Evolutionary conservation across 2,113 vertebrate species (phyloP), one percentile per base, ranked within the genome.

Genomic region (Pogona vitticeps): DNA sequence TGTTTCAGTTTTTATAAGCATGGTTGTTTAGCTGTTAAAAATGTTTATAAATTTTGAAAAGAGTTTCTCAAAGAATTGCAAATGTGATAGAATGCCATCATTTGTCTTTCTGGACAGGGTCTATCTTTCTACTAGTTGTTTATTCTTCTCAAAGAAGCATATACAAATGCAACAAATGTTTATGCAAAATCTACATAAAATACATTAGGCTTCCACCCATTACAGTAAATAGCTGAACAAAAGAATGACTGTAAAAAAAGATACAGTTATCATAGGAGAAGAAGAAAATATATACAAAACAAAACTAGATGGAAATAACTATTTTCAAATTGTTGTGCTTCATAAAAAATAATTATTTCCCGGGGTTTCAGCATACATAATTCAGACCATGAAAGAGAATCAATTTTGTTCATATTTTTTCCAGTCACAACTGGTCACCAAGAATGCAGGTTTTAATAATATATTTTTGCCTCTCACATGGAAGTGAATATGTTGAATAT

Each of bases 11-110:
- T 67, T 6, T 67, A 10, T 1, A 67, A 88, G 80, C 13, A 46
- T 59, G 78, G 18, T 40, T 7, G 56, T 17, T 0, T 2, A 33
- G 75, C 77, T 10, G 46, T 91, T 2, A 2, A 12, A 81, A 67
- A 87, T 8, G 20, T n/a, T 61, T 61, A 18, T 42, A 42, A 33
- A 46, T 65, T 38, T 58, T 89, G 15, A 0, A 84, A 42, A 76
- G 0, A 4, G 6, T 89, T 40, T 0, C 20, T 38, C 80, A 40
- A 23, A 7, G 4, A 2, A 90, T 79, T 18, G 71, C 61, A 2
- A 84, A 82, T 42, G 40, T 86, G 71, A 14, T 17, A 59, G 89
- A 36, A 88, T 88, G 68, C 21, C 58, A 10, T 46, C 38, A 90
- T 83, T 59, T 80, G 71, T 58, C 2, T 17, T 84, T 85, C 2